phyloP scores from a whole-genome alignment of 2,797 vertebrate genomes.

The Neosalanx taihuensis region DNA sequence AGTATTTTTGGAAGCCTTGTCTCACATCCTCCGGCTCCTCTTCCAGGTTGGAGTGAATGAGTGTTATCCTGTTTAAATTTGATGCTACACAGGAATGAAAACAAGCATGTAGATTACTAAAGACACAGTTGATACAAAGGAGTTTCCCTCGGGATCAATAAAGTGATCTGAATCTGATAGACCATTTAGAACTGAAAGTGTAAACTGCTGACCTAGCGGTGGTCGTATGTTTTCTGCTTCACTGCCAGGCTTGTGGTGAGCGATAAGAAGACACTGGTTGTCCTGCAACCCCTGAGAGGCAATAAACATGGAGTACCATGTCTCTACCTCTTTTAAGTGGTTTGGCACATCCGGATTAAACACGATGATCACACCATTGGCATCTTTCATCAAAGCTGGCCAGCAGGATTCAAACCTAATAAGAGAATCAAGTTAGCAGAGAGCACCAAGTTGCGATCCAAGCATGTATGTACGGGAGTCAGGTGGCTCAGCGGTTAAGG shows the following conservation, averaged over 20 bases:
- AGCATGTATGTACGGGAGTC: neutral
- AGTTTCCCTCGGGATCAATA: no score
- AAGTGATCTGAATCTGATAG: no score
- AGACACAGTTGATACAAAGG: neutral
- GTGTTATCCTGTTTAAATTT: conserved; percentile 79
- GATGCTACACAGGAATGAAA: conserved; percentile 68
- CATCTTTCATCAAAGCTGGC: conserved; percentile 92
- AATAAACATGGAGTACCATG: conserved; percentile 88
- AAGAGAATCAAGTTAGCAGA: conserved; percentile 1
- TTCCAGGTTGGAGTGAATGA: conserved; percentile 91
- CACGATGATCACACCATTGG: conserved; percentile 84
- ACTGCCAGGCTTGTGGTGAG: conserved; percentile 91
- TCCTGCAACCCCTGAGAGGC: conserved; percentile 83
- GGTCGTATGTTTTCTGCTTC: conserved; percentile 65
- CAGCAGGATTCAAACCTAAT: conserved; percentile 93
- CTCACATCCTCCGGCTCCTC: conserved; percentile 90
- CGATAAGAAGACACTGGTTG: conserved; percentile 87
- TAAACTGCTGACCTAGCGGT: conserved; percentile 76
- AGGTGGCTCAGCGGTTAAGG: no score
- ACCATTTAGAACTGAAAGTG: neutral
- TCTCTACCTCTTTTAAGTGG: conserved; percentile 89
- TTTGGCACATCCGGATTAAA: conserved; percentile 89
- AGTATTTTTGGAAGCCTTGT: conserved; percentile 83
- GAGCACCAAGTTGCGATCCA: neutral
- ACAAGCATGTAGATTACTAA: conserved; percentile 6